Base-by-base conservation (phyloP, 2,888 invertebrate genomes). In the Cancer borealis region DNA sequence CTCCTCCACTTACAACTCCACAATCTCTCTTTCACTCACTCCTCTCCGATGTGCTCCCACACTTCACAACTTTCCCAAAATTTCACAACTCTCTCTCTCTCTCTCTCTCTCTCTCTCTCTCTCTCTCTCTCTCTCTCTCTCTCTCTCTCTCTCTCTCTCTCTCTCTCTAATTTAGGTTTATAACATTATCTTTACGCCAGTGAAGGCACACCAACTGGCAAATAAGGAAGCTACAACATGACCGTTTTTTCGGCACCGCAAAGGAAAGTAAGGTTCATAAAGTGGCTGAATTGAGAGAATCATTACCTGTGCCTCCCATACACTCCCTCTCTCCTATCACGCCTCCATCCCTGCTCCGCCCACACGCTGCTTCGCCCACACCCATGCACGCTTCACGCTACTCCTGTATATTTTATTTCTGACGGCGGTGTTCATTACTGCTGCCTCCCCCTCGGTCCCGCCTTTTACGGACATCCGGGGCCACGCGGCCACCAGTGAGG, bases 381-480 rank as follows among this genome's bases (percentile, higher is more conserved):
- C 79, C 79, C 79, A 79, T 79, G 79, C 79, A 79, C 30, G 79
- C 79, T 79, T 79, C 79, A 30, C 79, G 79, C 79, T 79, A 30
- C 79, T 79, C 79, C 79, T 79, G 30, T 79, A 79, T 79, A 79
- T 79, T 79, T 79, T 79, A 79, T 79, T 30, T 79, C 79, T 79
- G 79, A 79, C 79, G 79, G 79, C 79, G 26, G 79, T 79, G 79
- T 79, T 79, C 79, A 79, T 79, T 79, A 79, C 79, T 10, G 79
- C 79, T 30, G 79, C 30, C 79, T 30, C 79, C 79, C 79, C 30
- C 79, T 79, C 79, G 21, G 79, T 79, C 79, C 79, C 21, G 79
- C 79, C 79, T 79, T 79, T 79, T 79, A 79, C 79, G 79, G 79
- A 79, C 79, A 79, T 79, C 79, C 79, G 79, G 79, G 21, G 66